Percentiles rank a stretch among this genome's conserved stretches.
phyloP scores from a whole-genome alignment of 2,888 invertebrate genomes.

The Helleia helle region DNA sequence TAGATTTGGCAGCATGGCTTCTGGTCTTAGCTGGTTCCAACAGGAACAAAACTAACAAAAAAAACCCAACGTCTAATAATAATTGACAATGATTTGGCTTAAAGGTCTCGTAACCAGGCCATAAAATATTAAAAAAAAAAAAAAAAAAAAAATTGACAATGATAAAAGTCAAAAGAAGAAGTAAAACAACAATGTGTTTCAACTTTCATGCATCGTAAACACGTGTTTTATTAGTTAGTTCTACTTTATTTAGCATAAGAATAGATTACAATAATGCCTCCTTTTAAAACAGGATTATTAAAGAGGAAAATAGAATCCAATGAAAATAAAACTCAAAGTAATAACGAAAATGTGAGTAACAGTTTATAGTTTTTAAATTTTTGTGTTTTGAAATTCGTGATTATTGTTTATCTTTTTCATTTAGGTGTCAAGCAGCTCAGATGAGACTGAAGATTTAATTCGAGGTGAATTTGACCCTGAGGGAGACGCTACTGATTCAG shows the following conservation, averaged over 20 bases:
- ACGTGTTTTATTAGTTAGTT: constrained; percentile 9
- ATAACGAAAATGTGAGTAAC: constrained; percentile 29
- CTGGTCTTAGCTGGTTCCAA: too few species aligned
- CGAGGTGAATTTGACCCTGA: constrained; percentile 35
- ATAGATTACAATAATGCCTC: constrained; percentile 45
- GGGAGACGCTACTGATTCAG: constrained; percentile 50
- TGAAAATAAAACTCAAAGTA: constrained; percentile 23
- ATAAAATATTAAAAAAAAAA: too few species aligned
- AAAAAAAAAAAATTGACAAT: too few species aligned
- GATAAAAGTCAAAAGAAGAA: not conserved
- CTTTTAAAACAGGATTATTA: constrained; percentile 46
- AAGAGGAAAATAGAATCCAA: constrained; percentile 43
- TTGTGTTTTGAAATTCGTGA: constrained; percentile 8
- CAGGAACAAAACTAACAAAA: too few species aligned
- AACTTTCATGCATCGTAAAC: too few species aligned
- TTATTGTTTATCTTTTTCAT: constrained; percentile 7
- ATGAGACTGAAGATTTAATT: constrained; percentile 34
- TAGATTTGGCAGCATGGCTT: too few species aligned
- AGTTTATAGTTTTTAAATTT: not conserved
- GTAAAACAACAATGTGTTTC: not conserved
- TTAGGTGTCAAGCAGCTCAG: constrained; percentile 26
- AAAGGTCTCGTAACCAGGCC: too few species aligned
- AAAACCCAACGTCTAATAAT: too few species aligned
- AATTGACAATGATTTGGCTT: too few species aligned
- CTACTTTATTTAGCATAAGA: constrained; percentile 8